Percentiles rank a stretch among this genome's conserved stretches.
Evolutionary conservation across 2,797 vertebrate genomes (phyloP).

Genomic region (Paratrypauchen microcephalus): DNA sequence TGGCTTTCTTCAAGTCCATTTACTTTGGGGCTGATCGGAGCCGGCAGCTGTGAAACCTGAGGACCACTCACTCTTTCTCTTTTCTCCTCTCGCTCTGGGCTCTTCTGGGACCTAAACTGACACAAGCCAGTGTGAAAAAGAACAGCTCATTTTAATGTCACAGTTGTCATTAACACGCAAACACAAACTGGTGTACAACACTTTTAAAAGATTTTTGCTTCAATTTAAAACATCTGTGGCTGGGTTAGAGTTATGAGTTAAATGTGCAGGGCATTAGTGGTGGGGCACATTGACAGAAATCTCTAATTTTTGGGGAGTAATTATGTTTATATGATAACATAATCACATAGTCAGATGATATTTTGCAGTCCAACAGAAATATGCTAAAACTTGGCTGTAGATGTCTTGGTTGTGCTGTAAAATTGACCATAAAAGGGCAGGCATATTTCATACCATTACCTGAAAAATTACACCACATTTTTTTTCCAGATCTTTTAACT

Average conservation of each 20-base stretch:
- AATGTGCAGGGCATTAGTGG: conserved; percentile 67
- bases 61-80: conserved; percentile 65
- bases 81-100: conserved; percentile 48
- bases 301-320: background rate
- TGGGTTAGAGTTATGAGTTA: conserved; percentile 71
- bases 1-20: conserved; percentile 79
- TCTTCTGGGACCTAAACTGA: conserved; percentile 82
- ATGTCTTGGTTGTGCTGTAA: no score
- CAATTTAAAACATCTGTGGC: conserved; percentile 76
- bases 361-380: no score
- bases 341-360: background rate
- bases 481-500: background rate
- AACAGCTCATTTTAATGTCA: conserved; percentile 71
- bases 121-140: conserved; percentile 87
- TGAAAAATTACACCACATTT: background rate
- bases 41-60: conserved; percentile 88
- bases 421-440: no score
- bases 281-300: background rate
- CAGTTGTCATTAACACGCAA: conserved; percentile 70
- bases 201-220: conserved; percentile 61
- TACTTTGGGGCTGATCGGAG: conserved; percentile 77
- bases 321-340: background rate
- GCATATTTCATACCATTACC: background rate
- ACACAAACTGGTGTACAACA: conserved; percentile 54
- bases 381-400: no score